Base-by-base conservation (phyloP, 2,888 invertebrate species). In the Elmis aenea region DNA sequence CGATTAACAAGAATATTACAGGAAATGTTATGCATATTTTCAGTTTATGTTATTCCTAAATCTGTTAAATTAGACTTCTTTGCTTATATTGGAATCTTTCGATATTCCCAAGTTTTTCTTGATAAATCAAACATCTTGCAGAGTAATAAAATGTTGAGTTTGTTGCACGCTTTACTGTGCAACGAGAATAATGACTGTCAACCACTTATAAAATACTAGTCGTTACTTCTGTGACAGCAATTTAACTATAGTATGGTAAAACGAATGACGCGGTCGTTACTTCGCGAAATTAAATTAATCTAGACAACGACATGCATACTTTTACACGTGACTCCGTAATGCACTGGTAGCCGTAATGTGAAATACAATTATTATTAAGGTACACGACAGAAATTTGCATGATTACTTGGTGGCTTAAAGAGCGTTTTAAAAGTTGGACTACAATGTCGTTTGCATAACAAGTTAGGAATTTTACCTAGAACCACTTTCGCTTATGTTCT, bases 391-490 rank as follows among this genome's bases (percentile, higher is more conserved):
- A 50, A 53, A 59, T 59, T 59, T 59, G 58, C 59, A 59, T 59
- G 59, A 59, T 59, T 57, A 54, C 57, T 50, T 53, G 48, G 45
- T 57, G 58, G 60, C 61, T 61, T 61, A 62, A 64, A 62, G 61
- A 55, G 59, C 59, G 58, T 64, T 65, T 62, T 62, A 65, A 66
- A 66, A 64, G 62, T 65, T 64, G 56, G 61, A 61, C 62, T 63
- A 64, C 62, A 61, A 60, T 61, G 54, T 59, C 60, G 64, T 67
- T 67, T 66, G 60, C 65, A 66, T 66, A 62, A 64, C 60, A 62
- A 62, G 59, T 46, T 50, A 57, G 59, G 54, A 54, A 51, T 51
- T 55, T 54, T 52, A 40, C 50, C 48, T 50, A 35, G 48, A 51
- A 45, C 59, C 55, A 58, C 61, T 61, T 55, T 58, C 57, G 57